A percentile compares a stretch with the other conserved stretches of the same genome.
phyloP scores from a whole-genome alignment of 2,888 invertebrate genomes.

The Brachypterus glaber region DNA sequence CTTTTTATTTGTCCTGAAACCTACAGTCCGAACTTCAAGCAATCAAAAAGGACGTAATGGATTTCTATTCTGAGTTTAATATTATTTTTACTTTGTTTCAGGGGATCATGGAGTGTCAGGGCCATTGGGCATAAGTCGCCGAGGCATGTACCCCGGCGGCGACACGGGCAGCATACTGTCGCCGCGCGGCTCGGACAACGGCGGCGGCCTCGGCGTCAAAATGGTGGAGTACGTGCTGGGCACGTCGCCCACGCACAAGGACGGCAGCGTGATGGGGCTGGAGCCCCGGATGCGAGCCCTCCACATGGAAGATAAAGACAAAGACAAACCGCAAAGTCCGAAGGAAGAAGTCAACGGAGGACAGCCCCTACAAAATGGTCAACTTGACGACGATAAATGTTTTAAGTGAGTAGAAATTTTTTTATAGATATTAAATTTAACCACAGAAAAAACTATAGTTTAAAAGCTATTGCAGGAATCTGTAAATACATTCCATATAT shows the following conservation, averaged over 20 bases:
- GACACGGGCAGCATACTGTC: constrained; percentile 54
- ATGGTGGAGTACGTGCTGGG: constrained; percentile 98
- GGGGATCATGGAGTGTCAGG: constrained; percentile 59
- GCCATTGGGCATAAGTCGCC: constrained; percentile 68
- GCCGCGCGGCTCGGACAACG: constrained; percentile 70
- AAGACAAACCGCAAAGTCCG: constrained; percentile 48
- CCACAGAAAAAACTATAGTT: too few species aligned
- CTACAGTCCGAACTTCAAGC: too few species aligned
- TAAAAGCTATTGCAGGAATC: too few species aligned
- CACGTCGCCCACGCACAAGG: constrained; percentile 77
- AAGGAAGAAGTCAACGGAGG: constrained; percentile 43
- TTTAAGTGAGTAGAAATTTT: constrained; percentile 91
- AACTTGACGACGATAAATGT: constrained; percentile 56
- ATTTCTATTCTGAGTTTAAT: too few species aligned
- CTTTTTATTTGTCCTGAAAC: too few species aligned
- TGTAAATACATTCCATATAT: too few species aligned
- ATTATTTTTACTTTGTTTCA: constrained; percentile 33
- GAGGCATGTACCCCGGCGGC: constrained; percentile 48
- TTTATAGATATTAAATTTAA: too few species aligned
- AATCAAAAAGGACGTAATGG: too few species aligned
- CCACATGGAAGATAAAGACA: constrained; percentile 51
- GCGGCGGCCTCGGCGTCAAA: constrained; percentile 88
- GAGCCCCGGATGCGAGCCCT: constrained; percentile 57
- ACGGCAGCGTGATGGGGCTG: constrained; percentile 43
- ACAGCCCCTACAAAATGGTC: constrained; percentile 44